These are phyloP conservation scores for Papilio helenus DNA, from an alignment of 1,140 invertebrate genomes.

Conservation along the genomic window DNA sequence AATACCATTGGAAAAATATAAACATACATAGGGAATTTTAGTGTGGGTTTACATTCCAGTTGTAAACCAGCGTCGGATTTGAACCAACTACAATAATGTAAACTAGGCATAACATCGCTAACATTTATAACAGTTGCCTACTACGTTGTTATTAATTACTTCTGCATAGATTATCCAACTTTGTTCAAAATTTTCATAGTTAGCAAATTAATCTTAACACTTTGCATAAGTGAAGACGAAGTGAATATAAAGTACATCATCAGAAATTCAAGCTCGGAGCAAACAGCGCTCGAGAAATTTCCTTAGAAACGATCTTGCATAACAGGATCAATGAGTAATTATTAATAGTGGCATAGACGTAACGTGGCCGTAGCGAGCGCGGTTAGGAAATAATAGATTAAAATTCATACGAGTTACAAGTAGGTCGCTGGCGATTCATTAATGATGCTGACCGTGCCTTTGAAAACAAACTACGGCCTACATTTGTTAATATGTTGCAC, in stretches of 20 bases:
- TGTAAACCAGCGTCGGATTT: too few species aligned
- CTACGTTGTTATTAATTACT: background rate
- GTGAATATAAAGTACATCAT: background rate
- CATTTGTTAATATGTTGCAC: constrained; percentile 10
- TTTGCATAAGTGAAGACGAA: constrained; percentile 1
- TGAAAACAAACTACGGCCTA: constrained; percentile 1
- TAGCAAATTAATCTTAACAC: background rate
- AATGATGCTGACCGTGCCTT: constrained; percentile 27
- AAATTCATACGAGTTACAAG: constrained; percentile 21
- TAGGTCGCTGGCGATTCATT: constrained; percentile 17
- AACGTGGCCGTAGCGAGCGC: constrained; percentile 5
- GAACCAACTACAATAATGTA: too few species aligned
- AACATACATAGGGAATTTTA: too few species aligned
- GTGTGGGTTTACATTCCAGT: too few species aligned
- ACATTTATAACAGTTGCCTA: background rate
- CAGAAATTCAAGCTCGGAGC: background rate
- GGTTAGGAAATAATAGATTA: constrained; percentile 27
- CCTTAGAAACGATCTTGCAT: background rate
- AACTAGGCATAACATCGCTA: too few species aligned
- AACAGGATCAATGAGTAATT: constrained; percentile 15
- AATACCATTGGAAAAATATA: too few species aligned
- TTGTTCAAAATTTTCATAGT: background rate
- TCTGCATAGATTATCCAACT: background rate
- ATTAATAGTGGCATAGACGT: constrained; percentile 22
- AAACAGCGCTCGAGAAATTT: background rate